These are phyloP conservation scores for Sanderia malayensis DNA, from an alignment of 30 jellyfish, hydroid and myxozoan species.

Conservation along the genomic window DNA sequence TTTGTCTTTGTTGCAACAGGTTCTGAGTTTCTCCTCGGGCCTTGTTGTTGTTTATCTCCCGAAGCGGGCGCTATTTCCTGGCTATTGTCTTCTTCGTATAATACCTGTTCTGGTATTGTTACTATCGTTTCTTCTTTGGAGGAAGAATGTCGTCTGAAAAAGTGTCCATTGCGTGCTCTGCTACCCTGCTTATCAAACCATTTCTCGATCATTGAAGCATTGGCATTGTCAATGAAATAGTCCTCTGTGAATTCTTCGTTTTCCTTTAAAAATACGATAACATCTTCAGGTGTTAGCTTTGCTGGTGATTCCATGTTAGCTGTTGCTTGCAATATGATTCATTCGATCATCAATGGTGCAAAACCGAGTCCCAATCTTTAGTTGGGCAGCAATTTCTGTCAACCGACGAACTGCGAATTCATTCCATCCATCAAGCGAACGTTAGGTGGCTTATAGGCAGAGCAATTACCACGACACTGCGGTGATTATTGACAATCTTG, in stretches of 20 bases:
- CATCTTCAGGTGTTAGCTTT: conserved; percentile 24
- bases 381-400: no score
- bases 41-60: neutral
- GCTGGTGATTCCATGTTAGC: no score
- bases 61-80: conserved; percentile 4
- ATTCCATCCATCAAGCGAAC: no score
- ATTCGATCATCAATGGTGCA: no score
- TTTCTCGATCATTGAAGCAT: conserved; percentile 45
- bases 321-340: no score
- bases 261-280: conserved; percentile 28
- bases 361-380: no score
- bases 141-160: neutral
- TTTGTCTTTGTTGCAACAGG: conserved; percentile 23
- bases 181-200: conserved; percentile 57
- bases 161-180: conserved; percentile 2
- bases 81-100: conserved; percentile 43
- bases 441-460: no score
- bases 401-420: no score
- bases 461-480: no score
- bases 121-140: no score
- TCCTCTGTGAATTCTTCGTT: conserved; percentile 62
- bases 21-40: conserved; percentile 39
- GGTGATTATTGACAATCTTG: no score
- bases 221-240: conserved; percentile 58
- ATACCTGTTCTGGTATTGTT: conserved; percentile 33